These are phyloP conservation scores for Eolophus roseicapilla DNA, from an alignment of 2,113 vertebrate species.

Conservation along the genomic window DNA sequence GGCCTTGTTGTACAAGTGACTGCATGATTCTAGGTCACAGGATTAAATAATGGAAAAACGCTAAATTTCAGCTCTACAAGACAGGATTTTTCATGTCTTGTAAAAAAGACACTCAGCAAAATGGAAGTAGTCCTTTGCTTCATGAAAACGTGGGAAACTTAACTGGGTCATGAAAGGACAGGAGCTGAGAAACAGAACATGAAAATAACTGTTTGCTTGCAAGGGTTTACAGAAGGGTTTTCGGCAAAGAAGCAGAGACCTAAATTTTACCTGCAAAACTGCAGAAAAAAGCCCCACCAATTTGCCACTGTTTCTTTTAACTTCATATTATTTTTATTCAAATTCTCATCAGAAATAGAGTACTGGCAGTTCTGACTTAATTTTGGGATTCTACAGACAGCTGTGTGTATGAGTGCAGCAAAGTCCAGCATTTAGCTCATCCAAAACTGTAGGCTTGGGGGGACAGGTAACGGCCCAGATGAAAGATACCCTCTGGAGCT, in stretches of 20 bases:
- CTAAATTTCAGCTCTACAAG: not conserved
- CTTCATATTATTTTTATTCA: not conserved
- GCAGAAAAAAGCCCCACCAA: not conserved
- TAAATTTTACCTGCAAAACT: not conserved
- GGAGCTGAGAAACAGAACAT: not conserved
- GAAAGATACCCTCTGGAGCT: not conserved
- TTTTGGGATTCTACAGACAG: not conserved
- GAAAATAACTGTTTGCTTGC: not conserved
- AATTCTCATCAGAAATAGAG: constrained; percentile 2
- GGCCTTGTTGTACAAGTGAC: not conserved
- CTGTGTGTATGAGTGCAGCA: not conserved
- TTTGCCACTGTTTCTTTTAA: not conserved
- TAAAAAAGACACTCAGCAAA: not conserved
- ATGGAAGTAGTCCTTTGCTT: not conserved
- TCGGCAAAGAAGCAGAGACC: not conserved
- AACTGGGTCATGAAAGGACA: not conserved
- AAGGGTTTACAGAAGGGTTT: not conserved
- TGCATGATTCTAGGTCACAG: not conserved
- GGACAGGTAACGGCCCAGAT: not conserved
- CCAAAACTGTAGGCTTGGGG: not conserved
- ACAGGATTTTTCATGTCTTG: not conserved
- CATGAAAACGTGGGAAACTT: not conserved
- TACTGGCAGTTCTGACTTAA: not conserved
- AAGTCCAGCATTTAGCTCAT: not conserved
- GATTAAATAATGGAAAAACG: not conserved